Base-by-base conservation (phyloP, 2,797 vertebrate species). In the Acanthornis magna region DNA sequence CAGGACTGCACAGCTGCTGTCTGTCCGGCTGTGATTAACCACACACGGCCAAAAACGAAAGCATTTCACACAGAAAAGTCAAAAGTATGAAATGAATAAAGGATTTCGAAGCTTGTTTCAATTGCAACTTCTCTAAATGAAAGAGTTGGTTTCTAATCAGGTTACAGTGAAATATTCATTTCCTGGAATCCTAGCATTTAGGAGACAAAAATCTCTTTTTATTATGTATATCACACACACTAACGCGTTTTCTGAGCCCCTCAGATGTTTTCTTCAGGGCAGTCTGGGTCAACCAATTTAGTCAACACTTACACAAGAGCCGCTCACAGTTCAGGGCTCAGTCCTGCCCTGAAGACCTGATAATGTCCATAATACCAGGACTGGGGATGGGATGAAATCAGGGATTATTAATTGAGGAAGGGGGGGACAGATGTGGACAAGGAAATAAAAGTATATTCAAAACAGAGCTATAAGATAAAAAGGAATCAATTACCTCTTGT, bases 151-250 rank as follows among this genome's bases (percentile, higher is more conserved):
- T 93, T 95, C 73, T 92, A 96, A 95, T 95, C 78, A 89, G 72
- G 75, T 89, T 72, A 74, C 42, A 63, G 47, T 16, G 68, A 93
- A 94, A 89, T 80, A 93, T 85, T 95, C 20, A 92, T 93, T 96
- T 96, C 88, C 83, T 95, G 84, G 47, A 96, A 80, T 76, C 67
- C 30, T 36, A 47, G 63, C 50, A 51, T 92, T 89, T 84, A 91
- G 51, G 50, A 93, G 88, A 83, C 63, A 89, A 96, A 95, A 95
- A 63, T 71, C 38, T 89, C 79, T 75, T 85, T 91, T 83, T 74
- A 76, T 91, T 93, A 88, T 82, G 60, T 63, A 38, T 82, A 77
- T 85, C 91, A 79, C 88, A 93, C 29, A 78, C 55, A 17, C 67
- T 38, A 51, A 34, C n/a, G 36, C 63, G 70, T 82, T 89, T 91